Base-by-base conservation (phyloP, 35 echinoderm and acorn worm species). In the Apostichopus californicus region DNA sequence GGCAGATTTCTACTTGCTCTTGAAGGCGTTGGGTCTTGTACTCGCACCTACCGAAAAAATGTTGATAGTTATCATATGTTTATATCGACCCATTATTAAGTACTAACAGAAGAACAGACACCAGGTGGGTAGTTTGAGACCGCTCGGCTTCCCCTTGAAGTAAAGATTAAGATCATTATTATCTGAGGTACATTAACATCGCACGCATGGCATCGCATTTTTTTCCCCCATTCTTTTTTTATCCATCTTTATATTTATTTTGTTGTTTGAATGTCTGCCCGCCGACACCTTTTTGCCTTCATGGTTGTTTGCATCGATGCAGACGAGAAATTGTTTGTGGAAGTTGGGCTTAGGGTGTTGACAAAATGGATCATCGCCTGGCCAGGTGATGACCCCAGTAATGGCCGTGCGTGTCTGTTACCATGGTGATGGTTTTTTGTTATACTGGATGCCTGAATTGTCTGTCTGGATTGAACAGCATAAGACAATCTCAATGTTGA, bases 301-400 rank as follows among this genome's bases (percentile, higher is more conserved):
- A 75, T 75, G 71, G 71, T 75, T 73, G 28, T 34, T 46, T 46
- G 34, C 17, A 24, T 13, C 71, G 4, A 5, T 75, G 17, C 71
- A 75, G 71, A 75, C 71, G 7, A 18, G 34, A 46, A 22, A 75
- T 75, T 20, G 71, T 75, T 75, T 75, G 71, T 75, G 71, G 71
- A 75, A 75, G 71, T 75, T 75, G 71, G 71, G 71, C 71, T 75
- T 75, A 75, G n/a, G 6, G 6, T 20, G 12, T 75, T 75, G 71
- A 75, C 21, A 75, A 75, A 18, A 75, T 7, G 7, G 13, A 75
- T 75, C 71, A 75, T 75, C 71, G 17, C 71, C 71, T 75, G 71
- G 71, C 71, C 71, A 75, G 71, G 71, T 75, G 71, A 75, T 75
- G 71, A 75, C 71, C 71, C 71, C 71, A 75, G 71, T 75, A 75